These are phyloP conservation scores for Gallinago paraguaiae DNA, from an alignment of 2,113 vertebrate genomes.

Conservation along the genomic window DNA sequence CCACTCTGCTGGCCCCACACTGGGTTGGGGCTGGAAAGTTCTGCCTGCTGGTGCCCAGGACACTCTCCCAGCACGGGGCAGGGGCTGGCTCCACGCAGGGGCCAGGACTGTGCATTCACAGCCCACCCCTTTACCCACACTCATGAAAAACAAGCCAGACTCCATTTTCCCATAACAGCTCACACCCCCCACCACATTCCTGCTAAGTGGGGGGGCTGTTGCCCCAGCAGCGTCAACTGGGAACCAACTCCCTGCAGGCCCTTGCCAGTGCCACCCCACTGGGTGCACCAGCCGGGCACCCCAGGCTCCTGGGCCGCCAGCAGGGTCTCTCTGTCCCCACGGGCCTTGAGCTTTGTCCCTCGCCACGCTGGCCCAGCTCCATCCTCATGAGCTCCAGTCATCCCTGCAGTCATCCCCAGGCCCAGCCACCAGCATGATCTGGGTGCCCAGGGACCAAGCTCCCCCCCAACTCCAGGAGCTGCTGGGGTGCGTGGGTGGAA, in stretches of 20 bases:
- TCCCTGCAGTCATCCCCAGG: fast-evolving
- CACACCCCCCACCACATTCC: background rate
- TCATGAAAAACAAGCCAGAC: background rate
- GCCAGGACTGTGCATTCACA: background rate
- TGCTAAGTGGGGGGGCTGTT: background rate
- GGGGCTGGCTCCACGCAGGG: background rate
- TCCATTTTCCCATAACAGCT: background rate
- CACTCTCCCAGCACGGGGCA: background rate
- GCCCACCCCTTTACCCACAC: background rate
- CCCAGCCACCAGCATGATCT: fast-evolving
- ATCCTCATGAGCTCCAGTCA: fast-evolving
- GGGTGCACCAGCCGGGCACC: fast-evolving
- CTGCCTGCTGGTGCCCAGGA: background rate
- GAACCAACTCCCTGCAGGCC: background rate
- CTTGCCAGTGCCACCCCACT: background rate
- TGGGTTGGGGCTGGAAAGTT: background rate
- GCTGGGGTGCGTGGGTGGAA: fast-evolving
- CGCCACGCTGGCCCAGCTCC: background rate
- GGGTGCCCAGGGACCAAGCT: background rate
- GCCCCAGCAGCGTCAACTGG: fast-evolving
- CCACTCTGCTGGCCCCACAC: too few relatives aligned
- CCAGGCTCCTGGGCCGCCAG: background rate
- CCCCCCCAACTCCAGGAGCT: fast-evolving
- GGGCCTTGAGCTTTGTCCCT: background rate
- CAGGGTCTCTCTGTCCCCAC: background rate